phyloP scores from a whole-genome alignment of 2,113 vertebrate species.

The Cyprinodon variegatus region DNA sequence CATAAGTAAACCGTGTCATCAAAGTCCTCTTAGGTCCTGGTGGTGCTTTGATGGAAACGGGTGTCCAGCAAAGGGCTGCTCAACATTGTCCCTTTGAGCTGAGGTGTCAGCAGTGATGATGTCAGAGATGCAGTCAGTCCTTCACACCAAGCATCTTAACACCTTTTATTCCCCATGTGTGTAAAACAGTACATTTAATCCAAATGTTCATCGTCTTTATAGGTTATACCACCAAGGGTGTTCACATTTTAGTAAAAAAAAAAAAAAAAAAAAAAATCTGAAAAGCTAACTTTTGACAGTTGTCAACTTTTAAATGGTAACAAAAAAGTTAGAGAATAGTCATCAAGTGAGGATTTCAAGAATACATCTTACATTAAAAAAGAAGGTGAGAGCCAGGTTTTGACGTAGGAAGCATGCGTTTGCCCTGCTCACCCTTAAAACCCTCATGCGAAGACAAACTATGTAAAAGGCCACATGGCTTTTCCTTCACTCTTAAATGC shows the following conservation, averaged over 20 bases:
- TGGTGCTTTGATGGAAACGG: constrained; percentile 43
- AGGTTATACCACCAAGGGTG: constrained; percentile 47
- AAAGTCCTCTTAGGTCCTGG: constrained; percentile 49
- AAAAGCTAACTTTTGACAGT: constrained; percentile 51
- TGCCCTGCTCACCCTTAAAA: constrained; percentile 53
- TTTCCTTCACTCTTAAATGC: constrained; percentile 71
- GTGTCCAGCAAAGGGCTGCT: constrained; percentile 49
- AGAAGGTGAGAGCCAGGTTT: constrained; percentile 59
- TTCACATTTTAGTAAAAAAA: constrained; percentile 77
- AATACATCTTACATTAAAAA: constrained; percentile 80
- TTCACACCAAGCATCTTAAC: constrained; percentile 13
- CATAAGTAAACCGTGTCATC: constrained; percentile 55
- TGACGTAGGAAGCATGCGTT: constrained; percentile 73
- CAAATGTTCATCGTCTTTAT: constrained; percentile 52
- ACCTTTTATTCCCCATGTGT: constrained; percentile 14
- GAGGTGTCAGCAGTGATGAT: constrained; percentile 38
- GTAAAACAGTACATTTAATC: constrained; percentile 56
- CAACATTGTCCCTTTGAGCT: constrained; percentile 13
- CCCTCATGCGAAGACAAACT: constrained; percentile 64
- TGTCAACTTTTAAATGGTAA: constrained; percentile 50
- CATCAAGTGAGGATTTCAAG: constrained; percentile 73
- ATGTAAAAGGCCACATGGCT: constrained; percentile 78
- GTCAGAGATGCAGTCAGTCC: constrained; percentile 37
- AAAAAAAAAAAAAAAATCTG: constrained; percentile 15
- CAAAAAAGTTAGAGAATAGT: constrained; percentile 52